These are phyloP conservation scores for Baronia brevicornis DNA, from an alignment of 2,888 invertebrate species.

Conservation along the genomic window DNA sequence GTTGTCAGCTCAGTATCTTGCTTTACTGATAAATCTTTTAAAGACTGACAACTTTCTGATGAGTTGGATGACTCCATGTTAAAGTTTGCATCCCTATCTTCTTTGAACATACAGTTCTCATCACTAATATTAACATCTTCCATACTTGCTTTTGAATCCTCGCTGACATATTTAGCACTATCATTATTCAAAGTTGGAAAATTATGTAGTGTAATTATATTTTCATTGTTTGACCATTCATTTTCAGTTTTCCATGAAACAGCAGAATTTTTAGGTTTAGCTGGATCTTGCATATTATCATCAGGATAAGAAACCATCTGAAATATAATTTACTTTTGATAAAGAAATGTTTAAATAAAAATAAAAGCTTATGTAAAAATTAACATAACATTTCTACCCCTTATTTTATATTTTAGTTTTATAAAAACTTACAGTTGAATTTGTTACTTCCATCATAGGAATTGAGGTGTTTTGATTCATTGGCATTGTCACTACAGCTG, in stretches of 20 bases:
- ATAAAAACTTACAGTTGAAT: constrained; percentile 59
- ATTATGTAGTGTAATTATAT: constrained; percentile 52
- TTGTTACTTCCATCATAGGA: constrained; percentile 68
- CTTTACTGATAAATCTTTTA: constrained; percentile 55
- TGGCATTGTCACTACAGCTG: constrained; percentile 69
- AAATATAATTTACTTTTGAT: constrained; percentile 16
- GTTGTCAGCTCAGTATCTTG: constrained; percentile 46
- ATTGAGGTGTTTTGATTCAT: constrained; percentile 62
- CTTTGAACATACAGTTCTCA: constrained; percentile 65
- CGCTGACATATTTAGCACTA: constrained; percentile 57
- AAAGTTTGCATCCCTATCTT: constrained; percentile 64
- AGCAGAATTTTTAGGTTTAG: constrained; percentile 64
- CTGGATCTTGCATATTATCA: constrained; percentile 60
- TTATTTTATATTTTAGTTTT: too few relatives aligned
- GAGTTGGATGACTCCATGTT: constrained; percentile 71
- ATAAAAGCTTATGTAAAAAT: not conserved
- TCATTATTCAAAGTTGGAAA: constrained; percentile 52
- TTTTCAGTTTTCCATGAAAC: constrained; percentile 61
- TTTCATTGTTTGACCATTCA: constrained; percentile 58
- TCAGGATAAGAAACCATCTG: constrained; percentile 66
- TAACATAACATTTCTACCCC: constrained; percentile 2
- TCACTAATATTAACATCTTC: constrained; percentile 66
- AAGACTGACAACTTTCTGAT: constrained; percentile 65
- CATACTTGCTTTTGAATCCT: constrained; percentile 66
- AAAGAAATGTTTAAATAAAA: not conserved